phyloP scores from a whole-genome alignment of 2,888 invertebrate genomes.

The Orthonevra nobilis region DNA sequence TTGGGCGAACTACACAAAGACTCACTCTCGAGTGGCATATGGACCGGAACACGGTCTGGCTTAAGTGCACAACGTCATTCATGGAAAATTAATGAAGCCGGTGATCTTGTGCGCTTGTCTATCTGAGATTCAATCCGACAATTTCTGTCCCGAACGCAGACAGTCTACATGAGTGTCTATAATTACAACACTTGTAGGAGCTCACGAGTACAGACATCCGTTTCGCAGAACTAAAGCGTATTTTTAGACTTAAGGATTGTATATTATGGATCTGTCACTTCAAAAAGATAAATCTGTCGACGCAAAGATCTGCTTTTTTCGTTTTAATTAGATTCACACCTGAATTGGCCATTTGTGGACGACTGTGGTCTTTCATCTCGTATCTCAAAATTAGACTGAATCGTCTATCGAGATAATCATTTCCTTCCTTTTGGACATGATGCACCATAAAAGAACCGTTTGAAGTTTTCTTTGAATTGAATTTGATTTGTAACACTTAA shows the following conservation, averaged over 20 bases:
- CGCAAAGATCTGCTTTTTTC: slow-evolving; percentile 6
- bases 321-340: slow-evolving; percentile 65
- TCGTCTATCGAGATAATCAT: slow-evolving; percentile 7
- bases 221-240: slow-evolving; percentile 42
- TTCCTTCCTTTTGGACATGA: slow-evolving; percentile 3
- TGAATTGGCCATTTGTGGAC: slow-evolving; percentile 5
- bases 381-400: slow-evolving; percentile 3
- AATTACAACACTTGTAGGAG: slow-evolving; percentile 7
- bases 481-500: neutral
- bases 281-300: slow-evolving; percentile 63
- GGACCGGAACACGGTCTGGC: slow-evolving; percentile 47
- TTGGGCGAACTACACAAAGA: too few relatives aligned
- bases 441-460: neutral
- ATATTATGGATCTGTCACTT: slow-evolving; percentile 59
- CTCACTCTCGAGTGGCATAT: slow-evolving; percentile 45
- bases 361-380: slow-evolving; percentile 40
- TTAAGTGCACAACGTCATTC: slow-evolving; percentile 65
- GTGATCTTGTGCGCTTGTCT: slow-evolving; percentile 47
- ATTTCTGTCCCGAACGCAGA: too few relatives aligned
- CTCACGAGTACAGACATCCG: slow-evolving; percentile 8
- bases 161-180: too few relatives aligned
- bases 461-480: neutral
- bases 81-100: slow-evolving; percentile 63
- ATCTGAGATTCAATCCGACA: slow-evolving; percentile 14
- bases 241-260: slow-evolving; percentile 61